A percentile compares a stretch with the other conserved stretches of the same genome.
These are phyloP conservation scores for Myrmophylax atrothorax DNA, from an alignment of 2,113 vertebrate genomes.

Conservation along the genomic window DNA sequence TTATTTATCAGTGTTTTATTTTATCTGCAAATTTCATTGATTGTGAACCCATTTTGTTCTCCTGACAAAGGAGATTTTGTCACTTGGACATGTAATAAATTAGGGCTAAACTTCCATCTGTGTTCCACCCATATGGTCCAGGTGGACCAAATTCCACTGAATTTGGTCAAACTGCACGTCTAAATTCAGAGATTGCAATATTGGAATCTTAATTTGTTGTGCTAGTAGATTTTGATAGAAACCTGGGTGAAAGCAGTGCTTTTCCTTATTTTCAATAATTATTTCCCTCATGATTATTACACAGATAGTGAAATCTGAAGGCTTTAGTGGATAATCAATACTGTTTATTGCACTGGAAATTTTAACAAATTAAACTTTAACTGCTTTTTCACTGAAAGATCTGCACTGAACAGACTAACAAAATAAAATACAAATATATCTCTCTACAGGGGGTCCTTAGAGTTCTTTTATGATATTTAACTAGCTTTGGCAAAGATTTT, in stretches of 20 bases:
- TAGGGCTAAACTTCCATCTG: conserved; percentile 14
- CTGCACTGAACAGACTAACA: conserved; percentile 49
- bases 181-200: conserved; percentile 26
- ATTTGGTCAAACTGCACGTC: neutral
- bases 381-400: conserved; percentile 56
- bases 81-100: neutral
- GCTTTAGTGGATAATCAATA: conserved; percentile 68
- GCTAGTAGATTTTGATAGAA: conserved; percentile 19
- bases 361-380: conserved; percentile 70
- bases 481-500: conserved; percentile 63
- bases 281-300: conserved; percentile 54
- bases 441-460: conserved; percentile 56
- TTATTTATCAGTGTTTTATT: neutral
- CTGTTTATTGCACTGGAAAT: conserved; percentile 66
- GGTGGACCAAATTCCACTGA: conserved; percentile 19
- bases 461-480: conserved; percentile 66
- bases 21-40: neutral
- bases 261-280: conserved; percentile 33
- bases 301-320: conserved; percentile 59
- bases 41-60: neutral
- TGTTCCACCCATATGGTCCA: conserved; percentile 9
- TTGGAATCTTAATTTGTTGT: conserved; percentile 27
- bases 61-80: neutral
- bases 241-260: conserved; percentile 22
- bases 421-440: conserved; percentile 66